Evolutionary conservation across 2,888 invertebrate genomes (phyloP), one percentile per base, ranked within the genome.

Genomic region (Xestia sexstrigata): DNA sequence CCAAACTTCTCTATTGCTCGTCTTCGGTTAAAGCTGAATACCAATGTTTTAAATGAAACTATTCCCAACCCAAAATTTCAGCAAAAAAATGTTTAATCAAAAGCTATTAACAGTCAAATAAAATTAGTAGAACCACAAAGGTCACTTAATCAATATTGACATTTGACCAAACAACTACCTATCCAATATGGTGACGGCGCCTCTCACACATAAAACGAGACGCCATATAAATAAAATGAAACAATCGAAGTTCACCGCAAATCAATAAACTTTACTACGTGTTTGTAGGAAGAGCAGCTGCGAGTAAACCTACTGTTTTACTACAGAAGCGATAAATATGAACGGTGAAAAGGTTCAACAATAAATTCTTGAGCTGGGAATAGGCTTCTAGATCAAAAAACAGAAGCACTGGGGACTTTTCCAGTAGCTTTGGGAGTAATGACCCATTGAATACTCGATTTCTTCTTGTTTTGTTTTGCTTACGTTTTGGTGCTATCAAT

Each of bases 181-280:
- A 58, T 62, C 15, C 47, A 82, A 76, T 20, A 65, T 72, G 55
- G 52, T 30, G 45, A 20, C 30, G 30, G 60, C 60, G 42, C n/a
- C 42, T 30, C 69, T 70, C 35, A 62, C 35, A 35, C 62, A 30
- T 47, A 35, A 60, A 74, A 79, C 30, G 55, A 20, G 17, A 72
- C n/a, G 35, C 63, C 39, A 42, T 70, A 42, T 17, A 62, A 72
- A 52, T 23, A 58, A 20, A 62, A 35, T 62, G 58, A 70, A 75
- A 60, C 72, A 75, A 79, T 74, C 20, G 47, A 72, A 72, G 63
- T 72, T 80, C n/a, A 26, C 23, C 42, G 17, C 58, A 49, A 74
- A 84, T 67, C 86, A 80, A 80, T 85, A 80, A 85, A 80, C 55
- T 78, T 80, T 74, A 77, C 42, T 49, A 55, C 71, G 71, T 76